Base-by-base conservation (phyloP, 1,140 invertebrate species). In the Drosophila orena region DNA sequence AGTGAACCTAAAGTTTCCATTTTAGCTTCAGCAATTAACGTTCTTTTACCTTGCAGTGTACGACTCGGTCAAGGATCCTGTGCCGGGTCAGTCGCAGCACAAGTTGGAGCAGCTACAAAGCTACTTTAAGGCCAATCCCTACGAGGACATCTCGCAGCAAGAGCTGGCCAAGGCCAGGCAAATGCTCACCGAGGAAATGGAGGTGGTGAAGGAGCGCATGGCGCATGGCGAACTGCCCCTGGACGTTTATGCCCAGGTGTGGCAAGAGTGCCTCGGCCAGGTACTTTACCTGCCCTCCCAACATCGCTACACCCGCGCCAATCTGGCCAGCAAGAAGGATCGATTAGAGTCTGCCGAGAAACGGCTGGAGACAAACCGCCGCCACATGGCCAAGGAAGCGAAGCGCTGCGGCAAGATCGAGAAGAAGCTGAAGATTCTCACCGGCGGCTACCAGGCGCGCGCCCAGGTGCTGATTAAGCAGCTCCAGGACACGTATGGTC, bases 401-500 rank as follows among this genome's bases (percentile, higher is more conserved):
- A 99, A 99, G 93, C 95, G 96, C 64, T 99, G 98, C 50, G 97
- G 97, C 0, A 99, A 99, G 93, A 96, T 99, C 94, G 99, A 99
- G 92, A 99, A 99, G 92, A 99, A 99, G 93, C 93, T 99, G 1
- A 97, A 98, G 93, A 97, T 99, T 54, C 93, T 99, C 1, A 97
- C 98, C 14, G 98, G 96, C 30, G 97, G 97, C 14, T 98, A 98
- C 93, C 96, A 97, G 93, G 92, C 96, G 0, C 93, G 96, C 56
- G 96, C 97, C 2, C 97, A 98, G 90, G 95, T 95, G 8, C 93
- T 99, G n/a, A 94, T 97, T 0, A 99, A 99, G 93, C 97, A 98
- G 89, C 93, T 98, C 7, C 95, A 96, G 71, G 98, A 99, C 76
- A 92, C 97, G 4, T 95, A 96, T 76, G 97, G 98, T 54, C 97